phyloP scores from a whole-genome alignment of 2,888 invertebrate genomes.

The Tiphia femorata region DNA sequence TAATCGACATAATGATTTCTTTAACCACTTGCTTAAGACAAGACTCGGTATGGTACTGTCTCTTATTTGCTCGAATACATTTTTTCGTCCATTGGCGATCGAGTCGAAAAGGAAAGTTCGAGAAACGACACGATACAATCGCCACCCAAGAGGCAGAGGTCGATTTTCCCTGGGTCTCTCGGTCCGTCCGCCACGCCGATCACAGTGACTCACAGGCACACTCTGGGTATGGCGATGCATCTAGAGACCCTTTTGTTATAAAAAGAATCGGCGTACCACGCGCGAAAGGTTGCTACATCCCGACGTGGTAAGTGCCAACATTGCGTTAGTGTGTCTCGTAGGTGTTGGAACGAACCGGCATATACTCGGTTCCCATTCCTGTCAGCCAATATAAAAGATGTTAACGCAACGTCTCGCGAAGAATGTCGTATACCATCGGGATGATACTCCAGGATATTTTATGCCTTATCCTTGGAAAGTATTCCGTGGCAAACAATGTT shows the following conservation, averaged over 20 bases:
- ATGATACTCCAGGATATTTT: too few species aligned
- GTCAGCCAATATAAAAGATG: slow-evolving; percentile 16
- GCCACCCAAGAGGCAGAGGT: not conserved
- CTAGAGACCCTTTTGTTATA: slow-evolving; percentile 36
- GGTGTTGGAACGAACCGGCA: slow-evolving; percentile 29
- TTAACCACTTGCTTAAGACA: too few species aligned
- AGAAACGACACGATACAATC: too few species aligned
- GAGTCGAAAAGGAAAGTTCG: too few species aligned
- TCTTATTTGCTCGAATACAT: too few species aligned
- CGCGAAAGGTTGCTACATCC: slow-evolving; percentile 43
- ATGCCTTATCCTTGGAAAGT: too few species aligned
- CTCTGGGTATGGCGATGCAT: slow-evolving; percentile 4
- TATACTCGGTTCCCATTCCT: slow-evolving; percentile 21
- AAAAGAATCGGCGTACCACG: slow-evolving; percentile 42
- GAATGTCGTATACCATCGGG: too few species aligned
- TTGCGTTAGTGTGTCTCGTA: slow-evolving; percentile 25
- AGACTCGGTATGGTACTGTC: too few species aligned
- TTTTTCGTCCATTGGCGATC: too few species aligned
- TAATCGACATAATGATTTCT: too few species aligned
- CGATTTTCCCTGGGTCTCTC: slow-evolving; percentile 5
- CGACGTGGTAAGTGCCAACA: slow-evolving; percentile 33
- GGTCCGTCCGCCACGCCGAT: slow-evolving; percentile 19
- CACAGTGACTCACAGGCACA: slow-evolving; percentile 31
- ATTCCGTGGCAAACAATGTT: too few species aligned
- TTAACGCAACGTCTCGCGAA: slow-evolving; percentile 21